Percentiles rank a stretch among this genome's conserved stretches.
phyloP scores from a whole-genome alignment of 2,113 vertebrate species.

The Apteryx mantelli region DNA sequence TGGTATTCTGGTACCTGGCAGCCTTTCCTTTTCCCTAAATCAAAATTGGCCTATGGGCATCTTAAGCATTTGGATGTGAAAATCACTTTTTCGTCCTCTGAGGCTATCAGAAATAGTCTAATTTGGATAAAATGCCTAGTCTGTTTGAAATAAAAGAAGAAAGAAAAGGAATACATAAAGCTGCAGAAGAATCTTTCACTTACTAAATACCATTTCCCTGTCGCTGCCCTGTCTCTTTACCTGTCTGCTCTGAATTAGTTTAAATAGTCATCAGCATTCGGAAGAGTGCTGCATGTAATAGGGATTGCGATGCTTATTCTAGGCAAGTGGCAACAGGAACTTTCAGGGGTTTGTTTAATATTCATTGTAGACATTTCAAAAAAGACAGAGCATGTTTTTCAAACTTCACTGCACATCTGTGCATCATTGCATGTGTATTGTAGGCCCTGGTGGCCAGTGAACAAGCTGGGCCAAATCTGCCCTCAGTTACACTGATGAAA shows the following conservation, averaged over 20 bases:
- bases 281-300: background rate
- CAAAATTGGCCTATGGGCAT: background rate
- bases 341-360: constrained; percentile 43
- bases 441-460: background rate
- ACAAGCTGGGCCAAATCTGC: background rate
- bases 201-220: background rate
- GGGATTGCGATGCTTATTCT: background rate
- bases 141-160: background rate
- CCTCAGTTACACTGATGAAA: background rate
- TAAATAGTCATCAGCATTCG: constrained; percentile 18
- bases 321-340: background rate
- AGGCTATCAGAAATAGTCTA: background rate
- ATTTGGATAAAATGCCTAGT: background rate
- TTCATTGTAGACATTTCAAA: background rate
- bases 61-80: background rate
- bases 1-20: background rate
- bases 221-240: background rate
- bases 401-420: background rate
- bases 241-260: background rate
- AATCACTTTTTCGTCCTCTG: background rate
- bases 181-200: background rate
- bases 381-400: constrained; percentile 20
- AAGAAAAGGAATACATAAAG: background rate
- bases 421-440: background rate
- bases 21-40: background rate